Evolutionary conservation across 2,113 vertebrate genomes (phyloP).

Genomic region (Sigmodon hispidus): DNA sequence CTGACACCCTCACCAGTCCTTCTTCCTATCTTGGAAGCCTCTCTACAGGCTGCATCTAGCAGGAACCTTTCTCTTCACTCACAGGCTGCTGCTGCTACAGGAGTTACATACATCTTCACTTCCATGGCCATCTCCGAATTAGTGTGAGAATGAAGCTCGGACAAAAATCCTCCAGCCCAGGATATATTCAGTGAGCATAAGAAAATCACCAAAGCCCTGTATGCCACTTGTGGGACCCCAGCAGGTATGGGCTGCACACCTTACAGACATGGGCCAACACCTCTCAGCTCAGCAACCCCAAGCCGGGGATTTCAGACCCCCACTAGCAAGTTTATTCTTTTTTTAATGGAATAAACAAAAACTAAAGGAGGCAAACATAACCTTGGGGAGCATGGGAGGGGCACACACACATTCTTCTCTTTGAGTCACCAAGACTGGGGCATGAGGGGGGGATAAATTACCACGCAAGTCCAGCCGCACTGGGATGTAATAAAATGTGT

Average conservation of each 20-base stretch:
- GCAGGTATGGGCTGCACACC: neutral
- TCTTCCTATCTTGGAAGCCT: neutral
- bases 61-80: neutral
- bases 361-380: conserved; percentile 69
- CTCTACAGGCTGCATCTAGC: rapidly evolving
- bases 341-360: conserved; percentile 76
- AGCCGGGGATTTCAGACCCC: conserved; percentile 45
- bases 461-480: conserved; percentile 84
- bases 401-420: conserved; percentile 68
- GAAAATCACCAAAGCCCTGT: rapidly evolving
- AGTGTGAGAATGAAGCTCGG: conserved; percentile 35
- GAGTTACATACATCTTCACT: neutral
- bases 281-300: conserved; percentile 40
- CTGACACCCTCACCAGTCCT: rapidly evolving
- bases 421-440: conserved; percentile 57
- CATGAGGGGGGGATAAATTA: conserved; percentile 80
- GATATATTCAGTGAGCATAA: neutral
- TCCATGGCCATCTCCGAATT: neutral
- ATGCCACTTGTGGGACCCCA: neutral
- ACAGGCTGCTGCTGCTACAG: neutral
- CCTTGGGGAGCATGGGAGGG: conserved; percentile 55
- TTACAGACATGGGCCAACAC: neutral
- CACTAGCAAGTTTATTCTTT: conserved; percentile 68
- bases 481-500: conserved; percentile 88
- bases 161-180: conserved; percentile 57